Base-by-base conservation (phyloP, 2,113 vertebrate species). In the Rissa tridactyla region DNA sequence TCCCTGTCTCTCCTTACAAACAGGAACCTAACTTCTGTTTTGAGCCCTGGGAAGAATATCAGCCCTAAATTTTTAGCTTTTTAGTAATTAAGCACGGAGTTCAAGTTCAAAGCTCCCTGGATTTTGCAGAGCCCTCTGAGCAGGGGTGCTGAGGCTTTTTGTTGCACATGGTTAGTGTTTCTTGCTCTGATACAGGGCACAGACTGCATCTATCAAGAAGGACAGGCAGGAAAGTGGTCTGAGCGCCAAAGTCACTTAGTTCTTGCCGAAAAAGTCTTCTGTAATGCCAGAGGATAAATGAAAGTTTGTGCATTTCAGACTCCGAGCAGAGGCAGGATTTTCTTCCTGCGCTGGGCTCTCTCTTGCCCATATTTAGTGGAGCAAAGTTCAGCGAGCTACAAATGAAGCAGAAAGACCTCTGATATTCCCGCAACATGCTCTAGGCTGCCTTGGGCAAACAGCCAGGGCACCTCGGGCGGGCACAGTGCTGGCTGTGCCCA, bases 311-410 rank as follows among this genome's bases (percentile, higher is more conserved):
- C 60, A 4, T 0, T 3, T 10, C 70, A 38, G 54, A 0, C 4
- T 4, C 34, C 0, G 12, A 47, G 62, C 1, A 77, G 54, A 70
- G 34, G 23, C 52, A 75, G 88, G 82, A 18, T 52, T 86, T 44
- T 62, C 65, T 15, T 79, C 49, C 73, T 68, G 5, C 1, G 0
- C 80, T 13, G 58, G 40, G 46, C 68, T 55, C 46, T 32, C 92
- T 42, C 61, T 38, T 5, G 55, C 69, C 57, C 2, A 1, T 88
- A 9, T 92, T 96, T 94, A 78, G 86, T 14, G 46, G 82, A 69
- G n/a, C 64, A 92, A 96, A 97, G 96, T 94, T 93, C 94, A 96
- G 36, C 0, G 52, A 79, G 94, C 19, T 60, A 49, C 64, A 80
- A 34, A 79, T 0, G 44, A 32, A 60, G 72, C 90, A 27, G 68